Evolutionary conservation across 2,797 vertebrate species (phyloP), one percentile per base, ranked within the genome.

Genomic region (Gorsachius magnificus): DNA sequence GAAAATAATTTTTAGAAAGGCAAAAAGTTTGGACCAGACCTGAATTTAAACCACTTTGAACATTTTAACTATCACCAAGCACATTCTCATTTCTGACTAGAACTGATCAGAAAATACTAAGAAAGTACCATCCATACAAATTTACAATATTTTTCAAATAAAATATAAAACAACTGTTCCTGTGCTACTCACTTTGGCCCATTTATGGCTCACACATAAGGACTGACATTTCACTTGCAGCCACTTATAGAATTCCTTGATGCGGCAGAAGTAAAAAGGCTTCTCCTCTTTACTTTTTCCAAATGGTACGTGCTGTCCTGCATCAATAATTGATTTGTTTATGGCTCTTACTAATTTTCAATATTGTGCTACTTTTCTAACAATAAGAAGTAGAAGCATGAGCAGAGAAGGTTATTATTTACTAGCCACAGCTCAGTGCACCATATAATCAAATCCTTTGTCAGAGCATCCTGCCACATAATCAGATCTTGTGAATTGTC

Each of bases 381-480:
- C 74, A 96, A 93, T 83, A 93, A 95, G 84, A 96, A 97, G 88
- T 63, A 89, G 69, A 92, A 95, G 71, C 89, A 96, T 71, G 94
- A 97, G 84, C 31, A 61, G 43, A 11, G 60, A 96, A 93, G 85
- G 93, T 90, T 97, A 88, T 97, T 98, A 96, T 97, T 98, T 97
- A 96, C 95, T 75, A 94, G 89, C 82, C 86, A 89, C 92, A 97
- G 96, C 93, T 97, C 97, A 97, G 51, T 89, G 89, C 83, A 89
- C 96, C 93, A 93, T 95, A 92, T 98, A 98, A 98, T 98, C 97
- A 98, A 97, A 98, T 97, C 90, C 93, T 97, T 98, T 96, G 83
- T 98, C 94, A 97, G 82, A 97, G 76, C 79, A 96, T 98, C 89
- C 95, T 97, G 96, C 77, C 97, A 97, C 96, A 96, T 97, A 98